Percentiles rank a stretch among this genome's conserved stretches.
These are phyloP conservation scores for Penaeus indicus DNA, from an alignment of 1,140 invertebrate genomes.

Conservation along the genomic window DNA sequence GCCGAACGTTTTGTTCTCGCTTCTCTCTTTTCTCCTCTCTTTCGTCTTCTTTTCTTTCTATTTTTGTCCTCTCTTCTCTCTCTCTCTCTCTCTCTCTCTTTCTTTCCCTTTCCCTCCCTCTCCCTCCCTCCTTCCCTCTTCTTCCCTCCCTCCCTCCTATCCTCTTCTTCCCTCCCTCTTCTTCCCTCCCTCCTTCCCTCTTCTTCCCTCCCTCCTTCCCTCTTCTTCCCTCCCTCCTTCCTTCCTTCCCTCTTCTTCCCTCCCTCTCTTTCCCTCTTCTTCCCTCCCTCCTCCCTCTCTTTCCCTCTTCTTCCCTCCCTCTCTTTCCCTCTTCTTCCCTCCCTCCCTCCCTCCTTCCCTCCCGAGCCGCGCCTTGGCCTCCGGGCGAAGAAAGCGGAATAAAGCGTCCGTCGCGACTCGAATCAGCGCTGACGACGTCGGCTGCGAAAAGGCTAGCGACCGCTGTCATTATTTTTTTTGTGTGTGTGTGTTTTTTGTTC, in stretches of 20 bases:
- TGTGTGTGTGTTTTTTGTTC: too few relatives aligned
- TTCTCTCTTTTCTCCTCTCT: too few relatives aligned
- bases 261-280: slow-evolving; percentile 4
- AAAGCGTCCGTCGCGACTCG: not conserved
- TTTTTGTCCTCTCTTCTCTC: too few relatives aligned
- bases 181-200: not conserved
- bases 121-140: too few relatives aligned
- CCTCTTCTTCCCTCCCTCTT: not conserved
- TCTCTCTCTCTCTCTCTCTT: too few relatives aligned
- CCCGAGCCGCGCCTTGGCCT: not conserved
- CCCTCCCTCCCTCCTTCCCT: not conserved
- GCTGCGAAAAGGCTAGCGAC: not conserved
- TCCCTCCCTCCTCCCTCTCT: not conserved
- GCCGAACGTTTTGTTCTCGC: too few relatives aligned
- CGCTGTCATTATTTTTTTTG: too few relatives aligned
- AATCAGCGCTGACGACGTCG: not conserved
- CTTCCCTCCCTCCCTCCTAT: too few relatives aligned
- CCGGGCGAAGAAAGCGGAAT: not conserved
- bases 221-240: not conserved
- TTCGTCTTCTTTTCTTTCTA: too few relatives aligned
- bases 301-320: not conserved
- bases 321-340: too few relatives aligned
- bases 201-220: not conserved
- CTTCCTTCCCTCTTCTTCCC: slow-evolving; percentile 1
- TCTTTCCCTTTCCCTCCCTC: too few relatives aligned